Conservation (phyloP, 1,140 invertebrate genomes). For the Hesperophylax magnus region DNA sequence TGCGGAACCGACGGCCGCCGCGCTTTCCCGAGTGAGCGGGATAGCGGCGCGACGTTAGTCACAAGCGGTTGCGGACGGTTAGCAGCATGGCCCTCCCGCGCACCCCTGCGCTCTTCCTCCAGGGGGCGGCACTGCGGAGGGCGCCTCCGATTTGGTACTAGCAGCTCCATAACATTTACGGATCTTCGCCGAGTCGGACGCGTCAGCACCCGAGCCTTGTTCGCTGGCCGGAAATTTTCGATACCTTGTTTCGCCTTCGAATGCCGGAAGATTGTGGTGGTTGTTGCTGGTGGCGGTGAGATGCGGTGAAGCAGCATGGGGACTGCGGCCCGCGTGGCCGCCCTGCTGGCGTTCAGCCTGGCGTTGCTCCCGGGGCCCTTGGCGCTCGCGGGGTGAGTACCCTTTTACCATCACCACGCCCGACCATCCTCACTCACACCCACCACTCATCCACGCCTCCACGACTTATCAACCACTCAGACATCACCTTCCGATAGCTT, state of each 20-base stretch:
- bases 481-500: no score
- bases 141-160: background rate
- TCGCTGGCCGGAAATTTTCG: conserved; percentile 28
- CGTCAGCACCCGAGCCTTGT: background rate
- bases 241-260: background rate
- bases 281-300: conserved; percentile 50
- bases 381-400: conserved; percentile 68
- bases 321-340: conserved; percentile 66
- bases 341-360: conserved; percentile 67
- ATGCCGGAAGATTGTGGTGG: conserved; percentile 19
- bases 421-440: background rate
- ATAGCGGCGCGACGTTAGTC: background rate
- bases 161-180: conserved; percentile 40
- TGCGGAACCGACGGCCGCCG: conserved; percentile 2
- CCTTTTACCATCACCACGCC: conserved; percentile 18
- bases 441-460: background rate
- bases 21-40: background rate
- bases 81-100: background rate
- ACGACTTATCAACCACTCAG: no score
- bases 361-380: conserved; percentile 68
- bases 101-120: background rate
- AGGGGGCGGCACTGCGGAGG: conserved; percentile 7
- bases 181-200: conserved; percentile 40
- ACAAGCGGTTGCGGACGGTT: conserved; percentile 3
- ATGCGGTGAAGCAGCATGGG: conserved; percentile 45